Percentiles rank a stretch among this genome's conserved stretches.
Evolutionary conservation across 1,140 invertebrate genomes (phyloP).

Genomic region (Saccostrea echinata): DNA sequence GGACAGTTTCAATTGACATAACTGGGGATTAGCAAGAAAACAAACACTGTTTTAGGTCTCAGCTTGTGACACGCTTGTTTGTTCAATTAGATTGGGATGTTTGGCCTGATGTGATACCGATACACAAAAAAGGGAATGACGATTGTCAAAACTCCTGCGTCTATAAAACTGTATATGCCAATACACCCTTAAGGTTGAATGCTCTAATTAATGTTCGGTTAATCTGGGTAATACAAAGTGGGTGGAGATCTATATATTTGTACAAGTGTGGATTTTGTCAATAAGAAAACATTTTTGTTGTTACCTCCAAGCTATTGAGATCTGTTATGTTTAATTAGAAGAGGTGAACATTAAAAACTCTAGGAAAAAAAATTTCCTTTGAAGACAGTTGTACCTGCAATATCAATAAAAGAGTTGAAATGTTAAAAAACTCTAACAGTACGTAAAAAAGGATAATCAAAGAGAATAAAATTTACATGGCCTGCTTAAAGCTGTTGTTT

Average conservation of each 20-base stretch:
- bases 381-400: background rate
- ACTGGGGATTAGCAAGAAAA: constrained; percentile 18
- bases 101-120: background rate
- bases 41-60: constrained; percentile 32
- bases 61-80: constrained; percentile 33
- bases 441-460: background rate
- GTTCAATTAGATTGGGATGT: constrained; percentile 31
- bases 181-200: constrained; percentile 7
- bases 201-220: constrained; percentile 8
- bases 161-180: background rate
- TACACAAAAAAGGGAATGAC: constrained; percentile 19
- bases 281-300: constrained; percentile 36
- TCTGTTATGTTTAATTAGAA: constrained; percentile 27
- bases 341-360: background rate
- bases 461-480: background rate
- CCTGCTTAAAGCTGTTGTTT: background rate
- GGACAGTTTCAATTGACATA: constrained; percentile 27
- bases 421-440: background rate
- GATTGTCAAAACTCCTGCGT: constrained; percentile 28
- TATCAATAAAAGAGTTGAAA: constrained; percentile 24
- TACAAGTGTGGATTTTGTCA: constrained; percentile 36
- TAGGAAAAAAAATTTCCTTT: background rate
- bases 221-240: constrained; percentile 30
- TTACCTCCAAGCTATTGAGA: background rate
- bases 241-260: constrained; percentile 8